These are phyloP conservation scores for Paradoxurus hermaphroditus DNA, from an alignment of 2,113 vertebrate genomes.

Conservation along the genomic window DNA sequence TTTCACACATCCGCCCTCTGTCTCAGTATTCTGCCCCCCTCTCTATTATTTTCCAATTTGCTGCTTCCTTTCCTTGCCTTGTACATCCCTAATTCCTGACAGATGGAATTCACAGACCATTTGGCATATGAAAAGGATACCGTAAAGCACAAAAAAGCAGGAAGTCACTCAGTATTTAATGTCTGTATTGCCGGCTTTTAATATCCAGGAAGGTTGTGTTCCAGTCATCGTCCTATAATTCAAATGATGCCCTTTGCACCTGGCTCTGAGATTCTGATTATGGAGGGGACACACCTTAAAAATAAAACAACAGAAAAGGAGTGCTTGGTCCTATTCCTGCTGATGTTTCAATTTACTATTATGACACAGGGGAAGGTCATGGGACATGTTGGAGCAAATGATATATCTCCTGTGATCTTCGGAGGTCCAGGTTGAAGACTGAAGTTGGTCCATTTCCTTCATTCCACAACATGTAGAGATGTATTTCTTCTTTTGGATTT, in stretches of 20 bases:
- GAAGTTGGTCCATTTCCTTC: neutral
- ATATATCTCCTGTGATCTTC: neutral
- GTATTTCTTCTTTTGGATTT: neutral
- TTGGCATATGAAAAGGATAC: constrained; percentile 11
- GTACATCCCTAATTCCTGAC: constrained; percentile 48
- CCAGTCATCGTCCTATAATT: neutral
- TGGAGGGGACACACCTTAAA: constrained; percentile 57
- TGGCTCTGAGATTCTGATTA: constrained; percentile 32
- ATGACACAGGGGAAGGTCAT: neutral
- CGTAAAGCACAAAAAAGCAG: constrained; percentile 39
- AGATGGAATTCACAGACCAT: constrained; percentile 58
- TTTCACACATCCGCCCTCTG: too few relatives aligned
- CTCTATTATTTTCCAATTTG: neutral
- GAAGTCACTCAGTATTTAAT: constrained; percentile 42
- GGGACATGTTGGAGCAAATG: neutral
- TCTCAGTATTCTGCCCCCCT: neutral
- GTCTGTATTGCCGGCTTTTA: constrained; percentile 17
- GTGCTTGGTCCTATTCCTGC: neutral
- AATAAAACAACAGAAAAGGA: constrained; percentile 38
- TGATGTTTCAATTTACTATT: neutral
- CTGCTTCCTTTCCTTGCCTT: neutral
- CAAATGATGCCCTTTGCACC: constrained; percentile 42
- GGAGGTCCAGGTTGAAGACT: neutral
- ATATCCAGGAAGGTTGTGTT: constrained; percentile 22
- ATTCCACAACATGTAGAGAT: neutral